phyloP scores from a whole-genome alignment of 1,140 invertebrate genomes.

The Drosophila parabipectinata region DNA sequence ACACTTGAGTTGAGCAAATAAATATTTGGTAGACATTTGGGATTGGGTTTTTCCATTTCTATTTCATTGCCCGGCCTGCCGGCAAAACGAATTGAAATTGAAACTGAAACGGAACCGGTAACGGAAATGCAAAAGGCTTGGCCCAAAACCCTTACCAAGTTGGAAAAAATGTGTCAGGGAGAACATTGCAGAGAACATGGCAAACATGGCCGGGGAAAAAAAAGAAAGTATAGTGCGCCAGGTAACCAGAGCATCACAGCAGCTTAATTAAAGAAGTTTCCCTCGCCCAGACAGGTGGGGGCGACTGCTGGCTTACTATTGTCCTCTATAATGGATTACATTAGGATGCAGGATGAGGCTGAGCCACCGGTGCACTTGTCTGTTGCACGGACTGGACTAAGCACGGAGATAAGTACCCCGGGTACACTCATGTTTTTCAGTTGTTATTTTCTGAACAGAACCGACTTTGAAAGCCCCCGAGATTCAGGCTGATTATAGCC shows the following conservation, averaged over 20 bases:
- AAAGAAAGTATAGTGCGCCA: neutral
- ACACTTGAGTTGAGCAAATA: constrained; percentile 74
- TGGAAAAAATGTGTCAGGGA: constrained; percentile 62
- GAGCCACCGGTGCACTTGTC: constrained; percentile 43
- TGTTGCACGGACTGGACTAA: constrained; percentile 22
- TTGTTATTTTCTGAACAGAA: constrained; percentile 11
- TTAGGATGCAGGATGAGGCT: constrained; percentile 55
- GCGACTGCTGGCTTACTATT: constrained; percentile 28
- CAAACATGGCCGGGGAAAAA: constrained; percentile 15
- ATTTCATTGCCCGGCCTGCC: constrained; percentile 34
- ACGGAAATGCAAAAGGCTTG: constrained; percentile 45
- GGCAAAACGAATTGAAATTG: constrained; percentile 55
- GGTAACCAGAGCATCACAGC: constrained; percentile 11
- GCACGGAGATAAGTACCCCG: constrained; percentile 34
- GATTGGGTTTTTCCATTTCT: constrained; percentile 54
- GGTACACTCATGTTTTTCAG: constrained; percentile 25
- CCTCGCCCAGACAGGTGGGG: neutral
- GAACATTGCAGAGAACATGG: constrained; percentile 2
- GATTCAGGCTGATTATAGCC: constrained; percentile 43
- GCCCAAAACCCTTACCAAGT: neutral
- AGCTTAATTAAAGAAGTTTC: constrained; percentile 69
- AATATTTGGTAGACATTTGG: constrained; percentile 78
- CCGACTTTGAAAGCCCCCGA: constrained; percentile 10
- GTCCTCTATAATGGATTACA: constrained; percentile 72
- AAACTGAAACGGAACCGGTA: constrained; percentile 50